Conservation (phyloP, 2,113 vertebrate genomes). For the Spermophilus dauricus region DNA sequence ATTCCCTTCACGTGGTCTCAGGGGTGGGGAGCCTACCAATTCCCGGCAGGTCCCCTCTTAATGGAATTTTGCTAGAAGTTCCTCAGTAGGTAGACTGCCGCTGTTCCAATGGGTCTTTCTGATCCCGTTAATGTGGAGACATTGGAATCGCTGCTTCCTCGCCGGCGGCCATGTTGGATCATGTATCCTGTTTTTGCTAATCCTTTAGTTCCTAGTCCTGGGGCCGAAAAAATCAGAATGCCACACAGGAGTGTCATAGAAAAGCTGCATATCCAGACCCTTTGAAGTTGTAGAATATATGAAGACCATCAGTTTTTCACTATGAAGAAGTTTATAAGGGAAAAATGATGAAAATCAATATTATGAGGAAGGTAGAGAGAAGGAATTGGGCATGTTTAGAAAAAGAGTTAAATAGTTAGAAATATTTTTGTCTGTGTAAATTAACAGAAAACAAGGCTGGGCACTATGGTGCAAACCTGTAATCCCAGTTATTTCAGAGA, state of each 20-base stretch:
- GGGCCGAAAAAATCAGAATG: slow-evolving; percentile 31
- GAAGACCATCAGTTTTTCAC: background rate
- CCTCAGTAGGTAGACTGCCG: too few species aligned
- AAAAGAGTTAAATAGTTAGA: slow-evolving; percentile 5
- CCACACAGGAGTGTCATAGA: background rate
- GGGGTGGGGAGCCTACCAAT: too few species aligned
- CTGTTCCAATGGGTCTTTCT: too few species aligned
- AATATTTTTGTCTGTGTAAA: slow-evolving; percentile 22
- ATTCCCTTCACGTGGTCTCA: too few species aligned
- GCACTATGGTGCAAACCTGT: too few species aligned
- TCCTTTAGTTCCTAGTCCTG: slow-evolving; percentile 13
- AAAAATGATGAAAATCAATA: slow-evolving; percentile 43
- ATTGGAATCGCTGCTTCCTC: too few species aligned
- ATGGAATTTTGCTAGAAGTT: too few species aligned
- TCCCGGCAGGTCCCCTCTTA: too few species aligned
- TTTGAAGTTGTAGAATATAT: background rate
- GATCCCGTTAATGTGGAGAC: too few species aligned
- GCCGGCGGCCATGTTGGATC: too few species aligned
- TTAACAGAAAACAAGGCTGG: background rate
- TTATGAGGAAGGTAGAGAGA: background rate
- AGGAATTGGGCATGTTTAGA: slow-evolving; percentile 28
- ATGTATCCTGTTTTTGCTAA: background rate
- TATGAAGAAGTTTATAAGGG: background rate
- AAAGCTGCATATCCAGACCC: background rate
- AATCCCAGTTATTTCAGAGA: too few species aligned